Evolutionary conservation across 2,113 vertebrate genomes (phyloP), one percentile per base, ranked within the genome.

Genomic region (Rhinolophus sinicus): DNA sequence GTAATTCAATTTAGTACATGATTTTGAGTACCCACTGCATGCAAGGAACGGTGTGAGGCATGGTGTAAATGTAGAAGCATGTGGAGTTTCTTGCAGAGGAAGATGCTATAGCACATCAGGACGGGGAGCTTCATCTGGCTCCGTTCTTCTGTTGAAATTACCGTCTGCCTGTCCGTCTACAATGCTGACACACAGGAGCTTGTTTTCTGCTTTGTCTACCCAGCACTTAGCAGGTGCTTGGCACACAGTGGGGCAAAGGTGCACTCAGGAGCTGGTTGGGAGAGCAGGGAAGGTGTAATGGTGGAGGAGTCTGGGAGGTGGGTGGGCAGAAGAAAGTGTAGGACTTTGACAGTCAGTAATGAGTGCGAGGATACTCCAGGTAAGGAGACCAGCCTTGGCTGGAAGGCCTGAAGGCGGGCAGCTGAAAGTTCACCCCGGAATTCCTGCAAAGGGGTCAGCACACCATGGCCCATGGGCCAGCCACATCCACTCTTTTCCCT

Each of bases 141-240:
- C 69, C 67, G 56, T n/a, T 6, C 0, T n/a, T 3, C 82, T 93
- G 3, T n/a, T 4, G 22, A 92, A 14, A 28, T 35, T 14, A 0
- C 26, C 58, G 10, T 10, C 58, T 14, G 0, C 38, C 44, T 80
- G 40, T 35, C 62, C 24, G 14, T 50, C 1, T 1, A 1, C 1
- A n/a, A 18, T 3, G 21, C 35, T 38, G 64, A 7, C 70, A 35
- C 40, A 2, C 50, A 26, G 73, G 47, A 62, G n/a, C 47, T 18
- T 2, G 12, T n/a, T 60, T 9, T 35, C 60, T 22, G 9, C 50
- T 30, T 8, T 2, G 4, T 8, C 24, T 15, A 9, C 56, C 33
- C 26, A 28, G 56, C 10, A 10, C 44, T 35, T 15, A 18, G 52
- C 21, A 9, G 16, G 38, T 2, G 8, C 40, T 38, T 22, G 24